These are phyloP conservation scores for Serrognathus titanus DNA, from an alignment of 2,888 invertebrate species.

Conservation along the genomic window DNA sequence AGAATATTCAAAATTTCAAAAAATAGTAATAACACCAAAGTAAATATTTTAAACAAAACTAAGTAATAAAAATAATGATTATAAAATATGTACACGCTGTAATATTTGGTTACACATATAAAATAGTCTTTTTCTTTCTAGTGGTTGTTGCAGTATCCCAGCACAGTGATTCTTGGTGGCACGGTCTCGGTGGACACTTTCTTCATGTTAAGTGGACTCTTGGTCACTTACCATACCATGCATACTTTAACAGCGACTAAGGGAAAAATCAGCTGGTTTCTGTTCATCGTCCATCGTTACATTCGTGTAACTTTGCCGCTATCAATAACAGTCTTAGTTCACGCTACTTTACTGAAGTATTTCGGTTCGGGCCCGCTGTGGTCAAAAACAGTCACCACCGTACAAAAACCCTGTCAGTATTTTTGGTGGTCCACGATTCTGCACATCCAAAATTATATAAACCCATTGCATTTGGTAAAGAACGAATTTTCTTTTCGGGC, in stretches of 20 bases:
- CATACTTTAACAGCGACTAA: constrained; percentile 35
- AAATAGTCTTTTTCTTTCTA: constrained; percentile 29
- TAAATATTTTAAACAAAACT: no score
- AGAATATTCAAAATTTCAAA: no score
- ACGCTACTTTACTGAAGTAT: constrained; percentile 47
- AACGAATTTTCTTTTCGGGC: not conserved
- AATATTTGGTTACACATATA: not conserved
- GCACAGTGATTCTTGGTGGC: constrained; percentile 45
- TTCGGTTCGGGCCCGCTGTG: constrained; percentile 52
- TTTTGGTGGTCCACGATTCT: constrained; percentile 48
- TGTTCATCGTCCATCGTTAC: constrained; percentile 49
- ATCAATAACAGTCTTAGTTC: constrained; percentile 46
- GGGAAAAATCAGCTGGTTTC: constrained; percentile 41
- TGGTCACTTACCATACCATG: constrained; percentile 46
- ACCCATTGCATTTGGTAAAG: constrained; percentile 36
- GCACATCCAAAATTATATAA: constrained; percentile 47
- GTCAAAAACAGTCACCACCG: constrained; percentile 30
- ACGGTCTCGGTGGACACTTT: constrained; percentile 51
- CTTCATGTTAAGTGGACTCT: constrained; percentile 48
- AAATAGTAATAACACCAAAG: no score
- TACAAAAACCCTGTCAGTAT: constrained; percentile 38
- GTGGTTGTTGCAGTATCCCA: constrained; percentile 43
- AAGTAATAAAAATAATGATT: no score
- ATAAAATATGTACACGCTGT: not conserved
- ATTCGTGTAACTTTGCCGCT: constrained; percentile 52